Base-by-base conservation (phyloP, 2,888 invertebrate genomes). In the Eugnorisma glareosa region DNA sequence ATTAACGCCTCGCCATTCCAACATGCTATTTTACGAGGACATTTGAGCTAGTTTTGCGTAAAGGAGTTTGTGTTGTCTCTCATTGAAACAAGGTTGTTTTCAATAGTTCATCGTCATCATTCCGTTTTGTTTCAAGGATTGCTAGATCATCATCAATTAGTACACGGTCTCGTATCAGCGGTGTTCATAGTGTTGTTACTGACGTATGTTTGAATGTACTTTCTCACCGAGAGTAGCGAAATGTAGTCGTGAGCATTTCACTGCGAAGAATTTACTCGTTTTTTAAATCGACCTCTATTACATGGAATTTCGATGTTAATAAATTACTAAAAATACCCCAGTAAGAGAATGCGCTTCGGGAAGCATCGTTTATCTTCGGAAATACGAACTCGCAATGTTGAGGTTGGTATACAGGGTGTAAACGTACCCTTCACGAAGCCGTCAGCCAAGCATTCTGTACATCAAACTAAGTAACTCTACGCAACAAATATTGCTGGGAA, bases 51-150 rank as follows among this genome's bases (percentile, higher is more conserved):
- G 63, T 37, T 37, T 35, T 35, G 11, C 13, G 6, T 2, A 63
- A 63, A 64, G 37, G 63, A 40, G 8, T 64, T 64, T 64, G 64
- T 64, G 64, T 18, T 40, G 64, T 64, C 18, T n/a, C 40, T 40
- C n/a, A 64, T 64, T 28, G 40, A 40, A 10, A n/a, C 5, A 31
- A 18, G 28, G 28, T 18, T 64, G 0, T 64, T n/a, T n/a, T 40
- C 40, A n/a, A n/a, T 40, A n/a, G 15, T 40, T 40, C 40, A 64
- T 40, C 10, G 15, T 10, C 40, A 40, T n/a, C n/a, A 18, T 43
- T 11, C 37, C 18, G 45, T 63, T 18, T 40, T 24, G 45, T 24
- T 40, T 31, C 10, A 11, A 43, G 10, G 18, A 7, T 63, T 51
- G 66, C 61, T 31, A 59, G 40, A 24, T 15, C 59, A 59, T 59